A percentile compares a stretch with the other conserved stretches of the same genome.
Conservation (phyloP, 2,113 vertebrate genomes). For the Mus spicilegus region DNA sequence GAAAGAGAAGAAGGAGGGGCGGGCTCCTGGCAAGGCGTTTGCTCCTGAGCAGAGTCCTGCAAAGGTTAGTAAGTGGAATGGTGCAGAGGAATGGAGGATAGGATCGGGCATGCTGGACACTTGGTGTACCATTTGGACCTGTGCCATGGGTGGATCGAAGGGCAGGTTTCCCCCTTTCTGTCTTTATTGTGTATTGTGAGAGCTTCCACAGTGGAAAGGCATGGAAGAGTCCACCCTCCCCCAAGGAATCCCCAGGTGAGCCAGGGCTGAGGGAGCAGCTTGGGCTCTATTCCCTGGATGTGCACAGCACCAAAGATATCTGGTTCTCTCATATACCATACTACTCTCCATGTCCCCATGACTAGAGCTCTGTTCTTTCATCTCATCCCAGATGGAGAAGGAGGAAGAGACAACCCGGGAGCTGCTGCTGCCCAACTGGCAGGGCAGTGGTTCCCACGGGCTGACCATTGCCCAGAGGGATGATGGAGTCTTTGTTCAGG, state of each 20-base stretch:
- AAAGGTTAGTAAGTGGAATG: slow-evolving; percentile 64
- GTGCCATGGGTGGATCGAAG: neutral
- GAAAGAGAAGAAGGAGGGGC: slow-evolving; percentile 69
- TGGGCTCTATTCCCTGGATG: accelerated
- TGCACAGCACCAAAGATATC: accelerated
- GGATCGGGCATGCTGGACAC: neutral
- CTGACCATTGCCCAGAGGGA: slow-evolving; percentile 93
- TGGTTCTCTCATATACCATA: neutral
- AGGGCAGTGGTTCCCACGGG: slow-evolving; percentile 93
- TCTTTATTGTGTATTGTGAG: neutral
- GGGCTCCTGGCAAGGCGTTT: slow-evolving; percentile 74
- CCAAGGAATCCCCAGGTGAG: neutral
- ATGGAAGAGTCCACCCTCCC: neutral
- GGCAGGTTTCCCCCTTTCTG: neutral
- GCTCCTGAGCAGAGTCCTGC: slow-evolving; percentile 51
- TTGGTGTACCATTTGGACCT: neutral
- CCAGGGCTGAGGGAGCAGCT: neutral
- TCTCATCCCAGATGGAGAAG: slow-evolving; percentile 89
- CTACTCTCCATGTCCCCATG: accelerated
- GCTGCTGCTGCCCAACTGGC: slow-evolving; percentile 94
- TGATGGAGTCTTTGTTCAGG: slow-evolving; percentile 92
- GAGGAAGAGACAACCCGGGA: slow-evolving; percentile 93
- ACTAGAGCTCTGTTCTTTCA: neutral
- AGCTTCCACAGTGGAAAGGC: neutral
- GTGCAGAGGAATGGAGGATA: neutral